Evolutionary conservation across 2,113 vertebrate genomes (phyloP), one percentile per base, ranked within the genome.

Genomic region (Poecilia latipinna): DNA sequence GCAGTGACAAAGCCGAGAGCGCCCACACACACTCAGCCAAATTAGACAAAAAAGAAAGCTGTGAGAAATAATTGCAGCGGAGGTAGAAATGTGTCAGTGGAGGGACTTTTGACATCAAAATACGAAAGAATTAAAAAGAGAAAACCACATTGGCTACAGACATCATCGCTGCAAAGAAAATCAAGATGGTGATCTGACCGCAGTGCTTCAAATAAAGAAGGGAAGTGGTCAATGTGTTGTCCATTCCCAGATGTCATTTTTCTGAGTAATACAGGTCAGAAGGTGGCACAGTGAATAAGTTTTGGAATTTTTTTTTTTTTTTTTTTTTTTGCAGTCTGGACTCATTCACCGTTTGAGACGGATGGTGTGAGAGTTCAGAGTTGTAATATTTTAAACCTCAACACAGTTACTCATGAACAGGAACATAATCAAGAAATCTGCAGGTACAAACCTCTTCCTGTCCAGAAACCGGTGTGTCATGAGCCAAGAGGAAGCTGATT

Each of bases 1-100:
- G 90, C 28, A 42, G 82, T 32, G 85, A 91, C 90, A 86, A 83
- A 88, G 67, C 70, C 39, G 11, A 1, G 68, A 62, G 82, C 86
- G 74, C 86, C 87, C 90, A 88, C 90, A 77, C 29, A 35, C 63
- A 77, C 33, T 31, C 51, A 71, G 61, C 68, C 68, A 28, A 77
- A 31, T 63, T 74, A 39, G 83, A 78, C 73, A 48, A 60, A 35
- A 35, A 29, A 65, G 65, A 24, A 64, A 42, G 32, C 12, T 68
- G 63, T 0, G 13, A 75, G 33, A 72, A 69, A 83, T 75, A 73
- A 61, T 68, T 85, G 67, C 57, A 12, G 8, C 4, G 11, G 32
- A 19, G 66, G 65, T 15, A 64, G 42, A 75, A 61, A 48, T 26
- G 33, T 74, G 72, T 63, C 61, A 70, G 22, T 51, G 54, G 60